Evolutionary conservation across 2,888 invertebrate genomes (phyloP).

Genomic region (Lasius platythorax): DNA sequence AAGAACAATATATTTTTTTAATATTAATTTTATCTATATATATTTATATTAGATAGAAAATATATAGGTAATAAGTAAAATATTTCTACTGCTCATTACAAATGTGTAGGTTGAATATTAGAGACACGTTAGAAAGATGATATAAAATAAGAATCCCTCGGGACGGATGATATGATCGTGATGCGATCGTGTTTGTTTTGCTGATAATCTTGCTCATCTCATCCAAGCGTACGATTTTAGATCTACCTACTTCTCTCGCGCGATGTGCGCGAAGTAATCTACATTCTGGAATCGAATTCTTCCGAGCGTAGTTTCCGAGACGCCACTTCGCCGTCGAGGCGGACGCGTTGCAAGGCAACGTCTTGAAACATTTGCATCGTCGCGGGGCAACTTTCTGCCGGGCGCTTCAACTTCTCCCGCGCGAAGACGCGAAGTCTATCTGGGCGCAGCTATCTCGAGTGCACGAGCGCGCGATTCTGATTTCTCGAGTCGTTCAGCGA

Average conservation of each 20-base stretch:
- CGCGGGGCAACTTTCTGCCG: slow-evolving; percentile 53
- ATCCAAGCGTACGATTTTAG: background rate
- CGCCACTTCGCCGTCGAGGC: slow-evolving; percentile 41
- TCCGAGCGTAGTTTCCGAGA: slow-evolving; percentile 50
- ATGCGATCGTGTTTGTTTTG: slow-evolving; percentile 11
- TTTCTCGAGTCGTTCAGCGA: slow-evolving; percentile 67
- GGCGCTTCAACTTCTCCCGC: slow-evolving; percentile 35
- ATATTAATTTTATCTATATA: background rate
- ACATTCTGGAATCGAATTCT: slow-evolving; percentile 54
- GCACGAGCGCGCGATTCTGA: slow-evolving; percentile 61
- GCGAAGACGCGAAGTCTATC: slow-evolving; percentile 33
- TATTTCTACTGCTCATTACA: background rate
- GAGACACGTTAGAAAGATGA: background rate
- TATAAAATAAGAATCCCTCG: background rate
- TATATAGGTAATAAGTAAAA: background rate
- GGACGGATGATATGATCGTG: background rate
- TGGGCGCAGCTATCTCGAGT: slow-evolving; percentile 41
- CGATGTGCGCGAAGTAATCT: slow-evolving; percentile 42
- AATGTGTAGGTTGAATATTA: background rate
- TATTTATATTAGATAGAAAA: background rate
- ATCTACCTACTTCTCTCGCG: background rate
- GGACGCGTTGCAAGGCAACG: slow-evolving; percentile 40
- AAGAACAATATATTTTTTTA: background rate
- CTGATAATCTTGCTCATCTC: slow-evolving; percentile 3
- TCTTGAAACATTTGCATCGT: slow-evolving; percentile 51